These are phyloP conservation scores for Habrosyne pyritoides DNA, from an alignment of 2,888 invertebrate genomes.

Conservation along the genomic window DNA sequence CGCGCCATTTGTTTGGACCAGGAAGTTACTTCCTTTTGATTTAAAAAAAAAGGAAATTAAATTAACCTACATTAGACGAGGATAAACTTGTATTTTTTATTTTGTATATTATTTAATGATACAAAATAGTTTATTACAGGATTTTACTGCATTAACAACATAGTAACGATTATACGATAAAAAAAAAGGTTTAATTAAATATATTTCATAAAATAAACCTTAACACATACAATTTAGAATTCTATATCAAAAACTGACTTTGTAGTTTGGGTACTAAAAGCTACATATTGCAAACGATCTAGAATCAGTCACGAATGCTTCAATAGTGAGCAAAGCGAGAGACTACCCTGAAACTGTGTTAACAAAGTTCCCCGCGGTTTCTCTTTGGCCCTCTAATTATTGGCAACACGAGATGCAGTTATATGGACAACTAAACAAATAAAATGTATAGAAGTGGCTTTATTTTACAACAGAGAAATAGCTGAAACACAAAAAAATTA, in stretches of 20 bases:
- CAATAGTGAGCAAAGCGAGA: not conserved
- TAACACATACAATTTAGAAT: no score
- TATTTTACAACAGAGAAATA: no score
- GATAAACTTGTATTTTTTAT: not conserved
- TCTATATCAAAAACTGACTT: no score
- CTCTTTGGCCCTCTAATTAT: constrained; percentile 39
- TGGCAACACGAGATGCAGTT: constrained; percentile 21
- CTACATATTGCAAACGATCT: not conserved
- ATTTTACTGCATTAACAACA: no score
- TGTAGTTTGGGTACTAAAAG: no score
- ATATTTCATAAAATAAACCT: no score
- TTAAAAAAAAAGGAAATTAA: not conserved
- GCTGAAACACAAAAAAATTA: no score
- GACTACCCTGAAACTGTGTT: not conserved
- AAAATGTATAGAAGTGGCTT: not conserved
- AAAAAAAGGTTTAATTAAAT: no score
- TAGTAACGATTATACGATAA: no score
- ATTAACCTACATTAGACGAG: not conserved
- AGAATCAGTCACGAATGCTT: not conserved
- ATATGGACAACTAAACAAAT: not conserved
- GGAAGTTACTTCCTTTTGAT: not conserved
- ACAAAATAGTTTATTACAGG: no score
- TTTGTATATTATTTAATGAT: not conserved
- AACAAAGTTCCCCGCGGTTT: constrained; percentile 4
- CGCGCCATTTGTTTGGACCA: constrained; percentile 25